Percentiles rank a stretch among this genome's conserved stretches.
phyloP scores from a whole-genome alignment of 2,888 invertebrate species.

The Tipula helvola region DNA sequence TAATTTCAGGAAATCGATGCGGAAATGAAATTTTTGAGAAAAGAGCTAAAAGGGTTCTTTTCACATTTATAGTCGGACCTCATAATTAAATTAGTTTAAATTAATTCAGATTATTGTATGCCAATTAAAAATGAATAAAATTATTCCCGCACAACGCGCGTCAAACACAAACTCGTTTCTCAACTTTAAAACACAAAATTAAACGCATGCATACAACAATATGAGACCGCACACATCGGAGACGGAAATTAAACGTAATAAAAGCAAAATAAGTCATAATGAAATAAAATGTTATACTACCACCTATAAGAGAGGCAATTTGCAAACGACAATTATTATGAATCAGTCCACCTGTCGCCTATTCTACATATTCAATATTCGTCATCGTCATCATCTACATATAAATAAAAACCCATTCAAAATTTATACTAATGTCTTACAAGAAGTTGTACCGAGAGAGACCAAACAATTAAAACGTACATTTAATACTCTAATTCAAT shows the following conservation, averaged over 20 bases:
- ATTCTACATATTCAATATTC: background rate
- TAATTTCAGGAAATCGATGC: too few species aligned
- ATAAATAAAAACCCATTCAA: background rate
- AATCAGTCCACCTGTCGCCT: conserved; percentile 4
- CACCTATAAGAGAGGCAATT: background rate
- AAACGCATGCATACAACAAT: background rate
- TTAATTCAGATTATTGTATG: too few species aligned
- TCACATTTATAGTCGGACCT: too few species aligned
- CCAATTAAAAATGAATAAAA: too few species aligned
- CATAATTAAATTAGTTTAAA: too few species aligned
- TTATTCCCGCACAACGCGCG: too few species aligned
- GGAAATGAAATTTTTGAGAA: too few species aligned
- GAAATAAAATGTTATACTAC: background rate
- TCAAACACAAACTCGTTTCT: too few species aligned
- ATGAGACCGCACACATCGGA: background rate
- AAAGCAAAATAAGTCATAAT: background rate
- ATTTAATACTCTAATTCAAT: background rate
- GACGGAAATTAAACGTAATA: background rate
- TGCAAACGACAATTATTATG: background rate
- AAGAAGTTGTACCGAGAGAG: background rate
- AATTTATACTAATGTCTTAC: background rate
- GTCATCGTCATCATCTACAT: background rate
- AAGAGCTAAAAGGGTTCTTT: too few species aligned
- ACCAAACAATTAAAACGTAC: background rate
- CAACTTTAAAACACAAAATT: background rate